Conservation (phyloP, 2,797 vertebrate genomes). For the Peromyscus nudipes region DNA sequence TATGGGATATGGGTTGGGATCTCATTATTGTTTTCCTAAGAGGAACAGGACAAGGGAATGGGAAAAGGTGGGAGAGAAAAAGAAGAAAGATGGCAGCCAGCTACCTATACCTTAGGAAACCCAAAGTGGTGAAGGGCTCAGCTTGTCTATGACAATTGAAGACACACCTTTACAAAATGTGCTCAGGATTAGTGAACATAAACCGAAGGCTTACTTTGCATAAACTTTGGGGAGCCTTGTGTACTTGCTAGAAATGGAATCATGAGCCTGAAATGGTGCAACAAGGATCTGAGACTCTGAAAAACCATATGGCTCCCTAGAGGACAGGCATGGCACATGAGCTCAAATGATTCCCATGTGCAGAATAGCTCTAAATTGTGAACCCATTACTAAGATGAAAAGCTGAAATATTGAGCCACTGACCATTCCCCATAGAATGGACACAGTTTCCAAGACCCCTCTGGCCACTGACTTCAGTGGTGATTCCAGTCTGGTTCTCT, state of each 20-base stretch:
- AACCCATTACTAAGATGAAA: background rate
- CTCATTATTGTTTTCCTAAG: background rate
- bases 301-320: background rate
- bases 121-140: background rate
- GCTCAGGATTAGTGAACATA: background rate
- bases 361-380: background rate
- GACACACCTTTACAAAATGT: background rate
- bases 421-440: fast-evolving
- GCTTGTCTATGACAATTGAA: background rate
- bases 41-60: background rate
- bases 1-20: background rate
- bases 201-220: too few species aligned
- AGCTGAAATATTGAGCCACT: background rate
- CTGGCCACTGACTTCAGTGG: background rate
- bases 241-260: background rate
- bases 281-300: too few species aligned
- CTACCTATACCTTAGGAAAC: background rate
- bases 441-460: too few species aligned
- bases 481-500: background rate
- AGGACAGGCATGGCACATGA: background rate
- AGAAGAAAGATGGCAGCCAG: background rate
- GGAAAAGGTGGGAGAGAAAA: background rate
- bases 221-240: background rate
- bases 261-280: background rate
- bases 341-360: too few species aligned